Conservation (phyloP, 1,140 invertebrate species). For the Drosophila neocordata region DNA sequence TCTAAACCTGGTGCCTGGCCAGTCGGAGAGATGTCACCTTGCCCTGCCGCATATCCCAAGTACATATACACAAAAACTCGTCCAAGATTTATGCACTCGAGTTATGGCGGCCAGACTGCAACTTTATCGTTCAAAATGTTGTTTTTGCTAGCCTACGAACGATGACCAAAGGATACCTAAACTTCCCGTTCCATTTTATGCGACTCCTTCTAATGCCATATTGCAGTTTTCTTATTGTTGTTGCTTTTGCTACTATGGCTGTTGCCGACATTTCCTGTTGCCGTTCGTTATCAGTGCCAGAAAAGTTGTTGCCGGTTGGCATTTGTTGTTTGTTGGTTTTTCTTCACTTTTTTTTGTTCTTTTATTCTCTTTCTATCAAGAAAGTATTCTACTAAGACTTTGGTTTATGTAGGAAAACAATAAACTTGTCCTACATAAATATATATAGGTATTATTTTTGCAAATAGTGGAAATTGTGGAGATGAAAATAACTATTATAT, state of each 20-base stretch:
- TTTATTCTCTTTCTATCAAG: not conserved
- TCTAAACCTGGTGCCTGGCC: conserved; percentile 39
- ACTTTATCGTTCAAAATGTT: conserved; percentile 64
- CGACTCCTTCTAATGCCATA: conserved; percentile 13
- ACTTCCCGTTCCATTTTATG: conserved; percentile 16
- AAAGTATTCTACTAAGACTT: not conserved
- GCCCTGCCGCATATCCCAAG: conserved; percentile 10
- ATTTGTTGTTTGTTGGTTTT: conserved; percentile 39
- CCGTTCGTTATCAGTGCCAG: conserved; percentile 59
- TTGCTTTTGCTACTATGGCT: conserved; percentile 14
- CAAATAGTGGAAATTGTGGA: too few species aligned
- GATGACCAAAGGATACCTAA: conserved; percentile 1
- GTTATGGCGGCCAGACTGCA: conserved; percentile 72
- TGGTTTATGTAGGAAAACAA: conserved; percentile 2
- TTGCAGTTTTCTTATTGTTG: conserved; percentile 5
- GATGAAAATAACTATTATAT: too few species aligned
- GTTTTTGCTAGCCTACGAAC: conserved; percentile 15
- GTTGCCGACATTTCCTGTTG: conserved; percentile 66
- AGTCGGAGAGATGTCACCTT: conserved; percentile 76
- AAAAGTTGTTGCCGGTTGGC: conserved; percentile 58
- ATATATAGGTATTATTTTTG: too few species aligned
- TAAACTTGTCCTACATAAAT: not conserved
- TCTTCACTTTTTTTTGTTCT: conserved; percentile 15
- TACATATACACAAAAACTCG: conserved; percentile 28
- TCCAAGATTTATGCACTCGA: conserved; percentile 75